Percentiles rank a stretch among this genome's conserved stretches.
Conservation (phyloP, 2,888 invertebrate genomes). For the Dorcus parallelipipedus region DNA sequence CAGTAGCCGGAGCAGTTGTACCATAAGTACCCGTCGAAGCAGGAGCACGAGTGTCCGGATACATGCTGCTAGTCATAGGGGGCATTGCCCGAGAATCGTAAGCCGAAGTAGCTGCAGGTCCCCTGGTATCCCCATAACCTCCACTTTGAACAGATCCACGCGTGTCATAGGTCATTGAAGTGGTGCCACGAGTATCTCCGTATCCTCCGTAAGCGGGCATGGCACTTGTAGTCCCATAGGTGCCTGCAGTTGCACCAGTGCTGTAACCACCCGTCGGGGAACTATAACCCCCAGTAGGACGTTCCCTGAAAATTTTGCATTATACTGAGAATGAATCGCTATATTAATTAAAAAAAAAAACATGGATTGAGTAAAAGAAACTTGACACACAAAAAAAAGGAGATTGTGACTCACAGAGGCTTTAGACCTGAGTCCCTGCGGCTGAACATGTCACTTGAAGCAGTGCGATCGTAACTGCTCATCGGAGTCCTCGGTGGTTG, state of each 20-base stretch:
- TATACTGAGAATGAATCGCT: neutral
- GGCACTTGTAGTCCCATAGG: neutral
- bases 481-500: constrained; percentile 19
- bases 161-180: constrained; percentile 12
- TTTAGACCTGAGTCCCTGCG: constrained; percentile 38
- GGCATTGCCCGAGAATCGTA: constrained; percentile 18
- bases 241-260: neutral
- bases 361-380: neutral
- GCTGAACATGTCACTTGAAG: constrained; percentile 41
- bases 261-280: constrained; percentile 6
- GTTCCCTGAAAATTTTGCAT: constrained; percentile 3
- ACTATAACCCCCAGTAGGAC: constrained; percentile 10
- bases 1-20: constrained; percentile 15
- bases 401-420: constrained; percentile 29
- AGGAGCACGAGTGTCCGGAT: constrained; percentile 2
- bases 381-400: constrained; percentile 1
- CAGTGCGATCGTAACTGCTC: constrained; percentile 27
- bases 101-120: constrained; percentile 14
- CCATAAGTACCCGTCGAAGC: constrained; percentile 1
- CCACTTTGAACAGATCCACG: constrained; percentile 13
- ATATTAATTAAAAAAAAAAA: neutral
- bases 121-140: constrained; percentile 20
- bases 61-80: constrained; percentile 1
- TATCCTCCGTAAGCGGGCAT: constrained; percentile 10
- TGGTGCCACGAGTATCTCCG: constrained; percentile 17